phyloP scores from a whole-genome alignment of 1,140 invertebrate genomes.

The Achroia grisella region DNA sequence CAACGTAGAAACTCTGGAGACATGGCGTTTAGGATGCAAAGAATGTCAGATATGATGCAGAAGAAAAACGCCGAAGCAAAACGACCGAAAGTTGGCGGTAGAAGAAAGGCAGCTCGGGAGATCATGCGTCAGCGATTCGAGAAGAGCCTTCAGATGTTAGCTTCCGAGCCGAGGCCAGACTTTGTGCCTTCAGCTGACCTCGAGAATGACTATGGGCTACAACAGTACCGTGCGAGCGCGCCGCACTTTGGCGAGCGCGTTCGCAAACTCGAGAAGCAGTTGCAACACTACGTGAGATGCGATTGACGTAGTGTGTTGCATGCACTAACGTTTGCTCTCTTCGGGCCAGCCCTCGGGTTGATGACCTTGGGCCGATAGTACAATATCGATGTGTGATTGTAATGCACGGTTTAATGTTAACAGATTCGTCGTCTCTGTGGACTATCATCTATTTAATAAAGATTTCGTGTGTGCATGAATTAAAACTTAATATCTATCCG shows the following conservation, averaged over 20 bases:
- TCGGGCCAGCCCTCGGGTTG: no score
- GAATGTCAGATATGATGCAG: constrained; percentile 49
- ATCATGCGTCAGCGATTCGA: constrained; percentile 55
- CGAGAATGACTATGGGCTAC: constrained; percentile 60
- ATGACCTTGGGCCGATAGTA: background rate
- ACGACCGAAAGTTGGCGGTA: constrained; percentile 29
- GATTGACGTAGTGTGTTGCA: constrained; percentile 49
- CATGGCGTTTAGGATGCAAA: constrained; percentile 46
- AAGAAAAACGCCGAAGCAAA: constrained; percentile 34
- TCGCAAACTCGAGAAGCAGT: constrained; percentile 48
- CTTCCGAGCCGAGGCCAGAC: constrained; percentile 37
- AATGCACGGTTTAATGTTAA: background rate
- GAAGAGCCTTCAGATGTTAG: constrained; percentile 56
- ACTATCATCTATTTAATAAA: background rate
- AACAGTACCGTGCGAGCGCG: constrained; percentile 73
- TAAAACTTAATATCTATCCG: background rate
- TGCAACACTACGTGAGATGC: constrained; percentile 60
- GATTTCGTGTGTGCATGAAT: constrained; percentile 1
- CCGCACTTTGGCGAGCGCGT: constrained; percentile 55
- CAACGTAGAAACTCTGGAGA: constrained; percentile 37
- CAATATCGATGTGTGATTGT: background rate
- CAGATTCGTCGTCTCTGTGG: background rate
- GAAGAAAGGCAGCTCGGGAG: constrained; percentile 44
- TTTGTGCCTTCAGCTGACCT: constrained; percentile 38
- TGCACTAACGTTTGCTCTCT: constrained; percentile 7